Conservation (phyloP, 2,888 invertebrate genomes). For the Nezara viridula region DNA sequence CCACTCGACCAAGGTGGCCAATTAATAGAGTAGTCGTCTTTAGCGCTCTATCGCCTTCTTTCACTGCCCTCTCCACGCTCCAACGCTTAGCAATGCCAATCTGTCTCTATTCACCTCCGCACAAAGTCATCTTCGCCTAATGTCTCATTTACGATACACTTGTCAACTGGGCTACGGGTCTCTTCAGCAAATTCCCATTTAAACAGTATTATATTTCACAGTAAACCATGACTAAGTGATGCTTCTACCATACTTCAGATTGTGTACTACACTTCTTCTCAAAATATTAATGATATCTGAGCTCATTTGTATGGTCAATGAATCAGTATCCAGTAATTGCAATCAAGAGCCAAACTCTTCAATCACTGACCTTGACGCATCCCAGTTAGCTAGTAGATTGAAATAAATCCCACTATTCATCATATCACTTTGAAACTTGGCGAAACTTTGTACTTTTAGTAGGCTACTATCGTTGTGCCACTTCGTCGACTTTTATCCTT, state of each 20-base stretch:
- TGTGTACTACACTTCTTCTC: neutral
- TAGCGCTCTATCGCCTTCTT: constrained; percentile 51
- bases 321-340: neutral
- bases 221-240: neutral
- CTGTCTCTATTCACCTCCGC: constrained; percentile 13
- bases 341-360: no score
- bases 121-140: neutral
- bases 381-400: no score
- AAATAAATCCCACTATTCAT: no score
- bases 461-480: no score
- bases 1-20: constrained; percentile 50
- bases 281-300: neutral
- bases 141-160: constrained; percentile 29
- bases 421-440: no score
- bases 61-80: neutral
- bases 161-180: neutral
- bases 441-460: no score
- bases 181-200: neutral
- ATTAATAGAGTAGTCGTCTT: constrained; percentile 50
- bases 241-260: neutral
- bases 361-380: no score
- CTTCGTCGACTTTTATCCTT: no score
- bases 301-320: neutral
- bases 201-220: neutral
- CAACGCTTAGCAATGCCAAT: constrained; percentile 24